Evolutionary conservation across 2,113 vertebrate genomes (phyloP).

Genomic region (Pterocles gutturalis): DNA sequence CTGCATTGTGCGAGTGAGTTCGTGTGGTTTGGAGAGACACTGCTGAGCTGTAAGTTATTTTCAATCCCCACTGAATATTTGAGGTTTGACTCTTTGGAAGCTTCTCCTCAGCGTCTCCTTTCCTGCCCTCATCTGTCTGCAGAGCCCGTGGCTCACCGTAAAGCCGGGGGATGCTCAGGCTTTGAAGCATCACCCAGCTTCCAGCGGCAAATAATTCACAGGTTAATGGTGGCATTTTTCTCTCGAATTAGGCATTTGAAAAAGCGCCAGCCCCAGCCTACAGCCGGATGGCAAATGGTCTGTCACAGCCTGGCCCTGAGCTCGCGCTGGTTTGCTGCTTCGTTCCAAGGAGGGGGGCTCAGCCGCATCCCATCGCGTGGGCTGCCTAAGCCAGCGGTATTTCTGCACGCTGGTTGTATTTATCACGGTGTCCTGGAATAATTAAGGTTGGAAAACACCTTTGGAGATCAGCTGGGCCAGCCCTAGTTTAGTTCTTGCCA

Average conservation of each 20-base stretch:
- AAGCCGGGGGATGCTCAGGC: neutral
- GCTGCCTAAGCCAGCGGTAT: neutral
- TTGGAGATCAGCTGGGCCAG: neutral
- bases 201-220: neutral
- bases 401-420: neutral
- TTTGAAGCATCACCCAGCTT: neutral
- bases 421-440: fast-evolving
- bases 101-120: neutral
- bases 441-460: neutral
- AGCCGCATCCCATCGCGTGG: fast-evolving
- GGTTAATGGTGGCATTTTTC: neutral
- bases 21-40: fast-evolving
- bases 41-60: neutral
- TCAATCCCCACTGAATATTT: neutral
- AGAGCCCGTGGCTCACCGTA: neutral
- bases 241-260: neutral
- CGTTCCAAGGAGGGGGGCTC: fast-evolving
- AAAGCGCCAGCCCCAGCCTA: fast-evolving
- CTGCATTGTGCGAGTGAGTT: too few species aligned
- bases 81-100: neutral
- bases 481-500: neutral
- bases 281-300: neutral
- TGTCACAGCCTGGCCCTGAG: neutral
- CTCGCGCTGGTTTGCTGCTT: fast-evolving
- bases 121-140: neutral